Percentiles rank a stretch among this genome's conserved stretches.
These are phyloP conservation scores for Ceramica pisi DNA, from an alignment of 2,888 invertebrate species.

Conservation along the genomic window DNA sequence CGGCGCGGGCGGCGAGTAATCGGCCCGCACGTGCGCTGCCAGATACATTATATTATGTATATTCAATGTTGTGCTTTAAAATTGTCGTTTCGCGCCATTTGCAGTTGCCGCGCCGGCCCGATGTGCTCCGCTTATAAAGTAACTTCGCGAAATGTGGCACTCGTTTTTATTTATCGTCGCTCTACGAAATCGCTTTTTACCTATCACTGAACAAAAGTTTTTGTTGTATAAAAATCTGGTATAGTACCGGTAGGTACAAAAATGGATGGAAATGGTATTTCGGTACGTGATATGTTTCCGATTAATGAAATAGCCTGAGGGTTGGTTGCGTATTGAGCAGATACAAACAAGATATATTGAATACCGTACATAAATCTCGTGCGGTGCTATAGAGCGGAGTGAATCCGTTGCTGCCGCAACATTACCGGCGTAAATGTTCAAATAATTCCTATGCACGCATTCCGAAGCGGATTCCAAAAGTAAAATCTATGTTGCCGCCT, in stretches of 20 bases:
- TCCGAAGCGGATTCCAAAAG: slow-evolving; percentile 74
- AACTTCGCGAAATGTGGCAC: slow-evolving; percentile 81
- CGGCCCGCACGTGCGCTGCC: slow-evolving; percentile 85
- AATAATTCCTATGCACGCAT: slow-evolving; percentile 78
- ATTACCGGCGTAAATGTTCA: slow-evolving; percentile 77
- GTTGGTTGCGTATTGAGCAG: slow-evolving; percentile 65
- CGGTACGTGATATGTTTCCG: slow-evolving; percentile 66
- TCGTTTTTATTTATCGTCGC: slow-evolving; percentile 81
- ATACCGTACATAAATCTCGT: slow-evolving; percentile 79
- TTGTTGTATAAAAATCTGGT: slow-evolving; percentile 53
- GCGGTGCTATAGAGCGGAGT: slow-evolving; percentile 70
- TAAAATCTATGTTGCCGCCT: slow-evolving; percentile 67
- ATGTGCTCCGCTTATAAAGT: slow-evolving; percentile 88
- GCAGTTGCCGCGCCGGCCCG: slow-evolving; percentile 80
- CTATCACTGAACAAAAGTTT: slow-evolving; percentile 73
- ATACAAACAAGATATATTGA: slow-evolving; percentile 79
- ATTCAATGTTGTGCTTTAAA: slow-evolving; percentile 89
- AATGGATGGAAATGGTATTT: slow-evolving; percentile 61
- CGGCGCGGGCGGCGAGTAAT: slow-evolving; percentile 82
- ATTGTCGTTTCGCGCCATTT: slow-evolving; percentile 89
- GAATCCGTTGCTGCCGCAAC: slow-evolving; percentile 76
- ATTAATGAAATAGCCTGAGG: slow-evolving; percentile 71
- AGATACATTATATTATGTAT: slow-evolving; percentile 83
- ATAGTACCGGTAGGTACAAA: slow-evolving; percentile 49
- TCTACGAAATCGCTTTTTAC: slow-evolving; percentile 77